Evolutionary conservation across 2,888 invertebrate genomes (phyloP), one percentile per base, ranked within the genome.

Genomic region (Eupeodes latifasciatus): DNA sequence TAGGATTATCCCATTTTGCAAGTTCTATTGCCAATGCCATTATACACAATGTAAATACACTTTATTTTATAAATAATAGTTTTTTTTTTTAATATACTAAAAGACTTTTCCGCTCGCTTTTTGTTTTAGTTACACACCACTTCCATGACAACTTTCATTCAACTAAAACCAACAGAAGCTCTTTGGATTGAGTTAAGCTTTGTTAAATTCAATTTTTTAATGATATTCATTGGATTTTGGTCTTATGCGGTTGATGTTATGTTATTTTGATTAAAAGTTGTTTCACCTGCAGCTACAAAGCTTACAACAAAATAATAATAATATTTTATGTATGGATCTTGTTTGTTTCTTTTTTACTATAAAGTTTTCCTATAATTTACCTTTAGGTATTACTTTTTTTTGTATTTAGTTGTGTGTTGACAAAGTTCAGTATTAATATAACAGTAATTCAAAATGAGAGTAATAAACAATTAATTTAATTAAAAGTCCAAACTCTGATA

Each of bases 1-100:
- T 93, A n/a, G 90, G 90, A 86, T 93, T 93, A 5, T 90, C 90
- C 6, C 92, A 91, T 86, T 89, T 77, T 51, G 67, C 19, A 7
- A 80, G 59, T 36, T 87, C 87, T n/a, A 87, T 62, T 9, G 27
- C 59, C 61, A 75, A 16, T 40, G 51, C n/a, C 83, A 80, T 78
- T 5, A 4, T 74, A 6, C 3, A 40, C 40, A 40, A 9, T 7
- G 19, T 6, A 55, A 44, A 36, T 19, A 27, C 19, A 71, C 53
- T 53, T 11, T 19, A 14, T 27, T 67, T 51, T 5, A 10, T 1
- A 36, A 59, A 59, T 3, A n/a, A 59, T 34, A 11, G 0, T 47
- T 47, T 12, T 10, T 47, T 12, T 10, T 47, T 2, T 47, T 10
- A 47, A 59, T n/a, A n/a, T n/a, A 59, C 14, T 59, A 10, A 36